A percentile compares a stretch with the other conserved stretches of the same genome.
Evolutionary conservation across 2,113 vertebrate genomes (phyloP).

Genomic region (Mastomys coucha): DNA sequence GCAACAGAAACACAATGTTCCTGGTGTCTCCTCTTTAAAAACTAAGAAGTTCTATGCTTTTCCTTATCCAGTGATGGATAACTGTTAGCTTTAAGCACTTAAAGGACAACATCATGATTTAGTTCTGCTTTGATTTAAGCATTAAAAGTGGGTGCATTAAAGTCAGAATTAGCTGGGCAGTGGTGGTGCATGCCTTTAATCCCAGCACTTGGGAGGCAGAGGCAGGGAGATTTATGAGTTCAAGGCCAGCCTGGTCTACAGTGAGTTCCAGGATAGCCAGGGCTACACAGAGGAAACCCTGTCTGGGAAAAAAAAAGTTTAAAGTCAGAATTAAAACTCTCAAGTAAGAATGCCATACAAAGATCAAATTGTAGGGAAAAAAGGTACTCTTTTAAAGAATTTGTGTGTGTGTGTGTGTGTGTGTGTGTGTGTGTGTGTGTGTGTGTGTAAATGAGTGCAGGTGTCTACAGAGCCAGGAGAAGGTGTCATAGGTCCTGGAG

Average conservation of each 20-base stretch:
- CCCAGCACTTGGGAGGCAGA: no score
- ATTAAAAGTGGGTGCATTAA: neutral
- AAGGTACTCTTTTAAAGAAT: neutral
- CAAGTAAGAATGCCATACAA: neutral
- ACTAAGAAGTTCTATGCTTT: neutral
- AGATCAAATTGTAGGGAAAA: neutral
- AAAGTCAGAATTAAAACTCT: neutral
- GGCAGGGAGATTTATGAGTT: no score
- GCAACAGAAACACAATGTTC: neutral
- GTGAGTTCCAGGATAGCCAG: no score
- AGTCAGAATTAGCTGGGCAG: neutral
- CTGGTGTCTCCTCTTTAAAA: neutral
- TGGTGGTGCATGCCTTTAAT: no score
- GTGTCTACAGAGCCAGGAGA: neutral
- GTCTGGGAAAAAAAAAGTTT: neutral
- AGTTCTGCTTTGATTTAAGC: neutral
- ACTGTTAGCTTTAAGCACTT: accelerated
- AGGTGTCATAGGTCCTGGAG: neutral
- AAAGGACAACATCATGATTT: neutral
- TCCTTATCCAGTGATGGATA: neutral
- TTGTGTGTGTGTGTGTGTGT: neutral
- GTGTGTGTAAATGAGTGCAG: neutral
- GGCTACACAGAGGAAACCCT: no score
- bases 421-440: neutral
- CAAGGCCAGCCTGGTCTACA: no score